Conservation (phyloP, 2,113 vertebrate genomes). For the Philantomba maxwellii region DNA sequence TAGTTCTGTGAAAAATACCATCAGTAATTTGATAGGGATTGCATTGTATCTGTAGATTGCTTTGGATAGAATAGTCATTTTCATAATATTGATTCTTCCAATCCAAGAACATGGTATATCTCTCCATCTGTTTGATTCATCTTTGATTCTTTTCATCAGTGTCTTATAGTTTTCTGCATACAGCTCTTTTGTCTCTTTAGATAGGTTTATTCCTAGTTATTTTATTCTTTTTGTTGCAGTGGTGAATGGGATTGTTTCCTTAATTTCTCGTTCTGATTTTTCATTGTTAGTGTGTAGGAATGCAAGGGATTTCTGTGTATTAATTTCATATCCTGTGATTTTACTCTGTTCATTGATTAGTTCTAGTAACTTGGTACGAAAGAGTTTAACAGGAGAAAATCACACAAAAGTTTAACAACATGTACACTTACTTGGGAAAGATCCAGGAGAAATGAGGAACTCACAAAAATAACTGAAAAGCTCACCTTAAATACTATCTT, state of each 20-base stretch:
- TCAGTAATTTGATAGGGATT: not conserved
- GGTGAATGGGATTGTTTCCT: not conserved
- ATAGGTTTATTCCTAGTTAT: not conserved
- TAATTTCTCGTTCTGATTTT: not conserved
- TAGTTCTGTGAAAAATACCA: not conserved
- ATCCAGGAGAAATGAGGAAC: not conserved
- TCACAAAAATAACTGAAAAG: not conserved
- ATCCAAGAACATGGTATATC: not conserved
- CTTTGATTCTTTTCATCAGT: not conserved
- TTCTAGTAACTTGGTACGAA: not conserved
- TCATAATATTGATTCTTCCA: not conserved
- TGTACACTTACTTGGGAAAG: not conserved
- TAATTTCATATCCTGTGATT: not conserved
- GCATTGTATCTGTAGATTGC: not conserved
- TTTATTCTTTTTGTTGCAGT: not conserved
- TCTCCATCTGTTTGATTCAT: not conserved
- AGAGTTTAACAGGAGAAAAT: not conserved
- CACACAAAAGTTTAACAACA: not conserved
- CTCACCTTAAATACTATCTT: not conserved
- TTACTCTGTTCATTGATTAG: not conserved
- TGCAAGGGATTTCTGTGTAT: not conserved
- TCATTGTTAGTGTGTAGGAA: not conserved
- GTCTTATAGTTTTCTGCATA: not conserved
- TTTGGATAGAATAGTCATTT: not conserved
- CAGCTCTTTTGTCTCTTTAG: not conserved